Evolutionary conservation across 2,888 invertebrate species (phyloP).

Genomic region (Apotomis turbidana): DNA sequence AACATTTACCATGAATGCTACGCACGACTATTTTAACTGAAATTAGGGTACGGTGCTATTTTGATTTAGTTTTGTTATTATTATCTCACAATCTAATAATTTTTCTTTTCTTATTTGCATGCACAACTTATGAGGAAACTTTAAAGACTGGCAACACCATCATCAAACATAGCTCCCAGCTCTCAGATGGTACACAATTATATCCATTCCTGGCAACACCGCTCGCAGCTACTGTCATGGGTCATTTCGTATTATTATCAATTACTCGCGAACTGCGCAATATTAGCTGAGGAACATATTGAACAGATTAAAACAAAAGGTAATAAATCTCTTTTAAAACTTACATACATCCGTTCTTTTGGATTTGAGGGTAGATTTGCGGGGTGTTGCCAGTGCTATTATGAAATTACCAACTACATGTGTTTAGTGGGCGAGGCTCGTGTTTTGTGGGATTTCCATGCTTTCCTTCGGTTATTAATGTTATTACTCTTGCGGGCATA

Average conservation of each 20-base stretch:
- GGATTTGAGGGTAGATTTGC: conserved; percentile 36
- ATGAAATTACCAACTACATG: conserved; percentile 39
- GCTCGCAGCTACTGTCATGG: conserved; percentile 80
- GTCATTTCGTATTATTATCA: conserved; percentile 80
- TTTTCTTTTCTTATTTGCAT: conserved; percentile 3
- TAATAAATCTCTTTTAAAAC: not conserved
- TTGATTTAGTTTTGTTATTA: no score
- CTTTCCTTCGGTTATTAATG: conserved; percentile 21
- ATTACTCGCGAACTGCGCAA: conserved; percentile 69
- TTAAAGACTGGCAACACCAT: conserved; percentile 51
- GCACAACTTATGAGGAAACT: conserved; percentile 39
- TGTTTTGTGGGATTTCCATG: conserved; percentile 32
- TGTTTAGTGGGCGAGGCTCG: conserved; percentile 36
- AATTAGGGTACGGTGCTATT: no score
- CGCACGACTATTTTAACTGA: no score
- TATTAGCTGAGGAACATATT: conserved; percentile 61
- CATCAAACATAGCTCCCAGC: conserved; percentile 55
- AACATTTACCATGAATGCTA: no score
- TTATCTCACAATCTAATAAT: no score
- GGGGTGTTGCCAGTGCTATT: conserved; percentile 59
- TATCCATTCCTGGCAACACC: conserved; percentile 61
- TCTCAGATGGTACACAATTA: conserved; percentile 59
- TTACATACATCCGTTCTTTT: conserved; percentile 9
- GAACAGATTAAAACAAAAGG: conserved; percentile 45
- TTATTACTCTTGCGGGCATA: conserved; percentile 7